A percentile compares a stretch with the other conserved stretches of the same genome.
Conservation (phyloP, 2,888 invertebrate genomes). For the Chironomus riparius region DNA sequence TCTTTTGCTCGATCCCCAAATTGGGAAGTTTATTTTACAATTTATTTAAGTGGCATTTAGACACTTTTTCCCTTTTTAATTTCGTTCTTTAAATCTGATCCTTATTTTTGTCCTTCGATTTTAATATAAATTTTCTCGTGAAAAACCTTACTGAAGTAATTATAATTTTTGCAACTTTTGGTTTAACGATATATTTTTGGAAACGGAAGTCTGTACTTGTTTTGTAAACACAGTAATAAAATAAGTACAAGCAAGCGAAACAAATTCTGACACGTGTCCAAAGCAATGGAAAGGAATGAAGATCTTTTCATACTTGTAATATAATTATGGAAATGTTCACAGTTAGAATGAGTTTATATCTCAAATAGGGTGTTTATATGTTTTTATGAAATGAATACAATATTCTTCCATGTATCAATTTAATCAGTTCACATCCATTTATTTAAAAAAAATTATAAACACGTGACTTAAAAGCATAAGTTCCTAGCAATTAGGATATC, state of each 20-base stretch:
- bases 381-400: not conserved
- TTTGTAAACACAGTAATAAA: not conserved
- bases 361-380: no score
- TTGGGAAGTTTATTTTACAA: conserved; percentile 20
- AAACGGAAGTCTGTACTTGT: not conserved
- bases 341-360: not conserved
- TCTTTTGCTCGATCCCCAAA: not conserved
- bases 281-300: not conserved
- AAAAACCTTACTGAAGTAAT: not conserved
- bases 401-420: not conserved
- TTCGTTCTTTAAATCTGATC: not conserved
- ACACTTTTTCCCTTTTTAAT: conserved; percentile 3
- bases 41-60: conserved; percentile 22
- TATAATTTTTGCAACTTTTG: not conserved
- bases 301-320: not conserved
- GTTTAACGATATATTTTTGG: not conserved
- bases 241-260: not conserved
- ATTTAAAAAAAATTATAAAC: not conserved
- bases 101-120: not conserved
- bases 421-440: not conserved
- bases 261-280: not conserved
- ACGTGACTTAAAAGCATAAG: not conserved
- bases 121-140: not conserved
- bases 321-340: not conserved
- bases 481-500: no score